Conservation (phyloP, 2,888 invertebrate genomes). For the Dynastes grantii region DNA sequence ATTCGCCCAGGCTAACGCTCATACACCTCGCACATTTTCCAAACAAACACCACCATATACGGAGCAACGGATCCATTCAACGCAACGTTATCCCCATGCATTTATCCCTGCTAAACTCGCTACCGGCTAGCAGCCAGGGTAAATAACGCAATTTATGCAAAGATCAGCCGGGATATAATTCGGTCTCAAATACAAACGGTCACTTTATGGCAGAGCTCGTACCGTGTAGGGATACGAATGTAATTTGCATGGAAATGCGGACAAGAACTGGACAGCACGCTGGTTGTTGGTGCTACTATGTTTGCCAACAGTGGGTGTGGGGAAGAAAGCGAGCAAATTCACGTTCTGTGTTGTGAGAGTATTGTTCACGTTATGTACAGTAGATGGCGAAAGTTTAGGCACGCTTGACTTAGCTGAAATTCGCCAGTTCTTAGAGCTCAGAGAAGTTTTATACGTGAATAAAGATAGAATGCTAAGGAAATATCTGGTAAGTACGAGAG, state of each 20-base stretch:
- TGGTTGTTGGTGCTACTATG: not conserved
- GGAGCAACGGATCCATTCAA: too few species aligned
- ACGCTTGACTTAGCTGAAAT: too few species aligned
- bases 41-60: too few species aligned
- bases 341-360: not conserved
- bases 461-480: too few species aligned
- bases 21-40: too few species aligned
- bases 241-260: conserved; percentile 32
- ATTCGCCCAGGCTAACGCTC: too few species aligned
- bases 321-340: not conserved
- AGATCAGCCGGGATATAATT: conserved; percentile 31
- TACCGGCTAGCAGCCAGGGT: not conserved
- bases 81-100: not conserved
- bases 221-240: not conserved
- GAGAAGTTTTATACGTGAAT: too few species aligned
- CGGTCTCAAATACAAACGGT: conserved; percentile 29
- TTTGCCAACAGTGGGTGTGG: too few species aligned
- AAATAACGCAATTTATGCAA: conserved; percentile 34
- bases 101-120: not conserved
- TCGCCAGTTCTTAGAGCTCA: too few species aligned
- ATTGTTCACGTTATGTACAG: not conserved
- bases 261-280: not conserved
- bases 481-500: too few species aligned
- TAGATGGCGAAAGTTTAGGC: too few species aligned
- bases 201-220: conserved; percentile 6